Evolutionary conservation across 2,113 vertebrate species (phyloP).

Genomic region (Platanista minor): DNA sequence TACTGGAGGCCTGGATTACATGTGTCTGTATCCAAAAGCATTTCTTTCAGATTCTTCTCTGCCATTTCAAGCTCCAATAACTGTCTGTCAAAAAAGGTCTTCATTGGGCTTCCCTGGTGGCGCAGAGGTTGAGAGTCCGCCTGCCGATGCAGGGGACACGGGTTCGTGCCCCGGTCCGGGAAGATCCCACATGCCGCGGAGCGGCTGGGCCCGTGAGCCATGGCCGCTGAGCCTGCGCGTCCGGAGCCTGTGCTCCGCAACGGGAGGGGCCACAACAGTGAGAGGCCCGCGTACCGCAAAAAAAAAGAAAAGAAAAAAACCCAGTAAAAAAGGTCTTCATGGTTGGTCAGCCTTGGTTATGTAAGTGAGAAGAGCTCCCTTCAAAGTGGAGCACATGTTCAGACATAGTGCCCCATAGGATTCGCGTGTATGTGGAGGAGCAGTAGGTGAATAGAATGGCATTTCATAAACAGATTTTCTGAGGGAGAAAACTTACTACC

Average conservation of each 20-base stretch:
- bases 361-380: slow-evolving; percentile 27
- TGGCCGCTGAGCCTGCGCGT: no score
- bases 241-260: no score
- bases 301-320: no score
- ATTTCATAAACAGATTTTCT: slow-evolving; percentile 4
- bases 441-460: neutral
- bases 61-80: slow-evolving; percentile 55
- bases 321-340: neutral
- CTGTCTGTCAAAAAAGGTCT: slow-evolving; percentile 8
- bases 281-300: no score
- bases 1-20: neutral
- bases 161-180: no score
- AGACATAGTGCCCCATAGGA: slow-evolving; percentile 8
- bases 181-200: no score
- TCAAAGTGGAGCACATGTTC: neutral
- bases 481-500: slow-evolving; percentile 1
- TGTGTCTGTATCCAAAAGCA: neutral
- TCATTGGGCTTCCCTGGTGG: no score
- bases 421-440: neutral
- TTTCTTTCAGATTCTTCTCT: slow-evolving; percentile 25
- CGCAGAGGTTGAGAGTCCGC: no score
- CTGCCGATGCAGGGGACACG: no score
- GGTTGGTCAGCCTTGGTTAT: slow-evolving; percentile 36
- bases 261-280: no score
- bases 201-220: no score